Evolutionary conservation across 2,113 vertebrate genomes (phyloP), one percentile per base, ranked within the genome.

Genomic region (Eulacestoma nigropectus): DNA sequence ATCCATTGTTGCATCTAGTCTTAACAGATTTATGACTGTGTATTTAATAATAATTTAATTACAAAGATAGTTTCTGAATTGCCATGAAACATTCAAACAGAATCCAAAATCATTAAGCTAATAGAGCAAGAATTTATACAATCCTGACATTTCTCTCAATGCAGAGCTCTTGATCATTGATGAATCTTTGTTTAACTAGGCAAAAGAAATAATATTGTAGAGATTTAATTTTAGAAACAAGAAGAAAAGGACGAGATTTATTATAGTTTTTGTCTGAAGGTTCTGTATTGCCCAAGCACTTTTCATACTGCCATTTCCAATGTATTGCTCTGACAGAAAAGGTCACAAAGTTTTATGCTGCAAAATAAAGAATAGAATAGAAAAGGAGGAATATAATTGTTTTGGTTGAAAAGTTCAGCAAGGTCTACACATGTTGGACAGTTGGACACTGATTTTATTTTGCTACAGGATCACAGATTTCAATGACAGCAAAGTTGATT

Each of bases 281-380:
- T 84, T 84, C 76, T 87, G 32, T 78, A 42, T 47, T 86, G 47
- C 41, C 25, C 62, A 68, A 80, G 21, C 11, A 47, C 89, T 95
- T 95, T 96, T 88, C 73, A 64, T 83, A 56, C 13, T 95, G 65
- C 72, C 42, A 50, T 92, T 97, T 97, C 72, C 87, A 94, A 68
- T 83, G 55, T 35, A 80, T 64, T 84, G 9, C 26, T 92, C 37
- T 94, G 79, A 84, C 87, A 84, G 75, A 90, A 96, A 95, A 96
- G 94, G 90, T 95, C 89, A 93, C 12, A 41, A 46, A 84, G 73
- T 84, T 78, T 94, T 94, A 67, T 82, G 32, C 10, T 77, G 26
- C 30, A 89, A 96, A 96, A 91, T 70, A 94, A 95, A 91, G 73
- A 89, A 70, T 73, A 57, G 92, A 96, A 86, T 49, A 90, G 88